Conservation (phyloP, 2,113 vertebrate genomes). For the Miniopterus natalensis region DNA sequence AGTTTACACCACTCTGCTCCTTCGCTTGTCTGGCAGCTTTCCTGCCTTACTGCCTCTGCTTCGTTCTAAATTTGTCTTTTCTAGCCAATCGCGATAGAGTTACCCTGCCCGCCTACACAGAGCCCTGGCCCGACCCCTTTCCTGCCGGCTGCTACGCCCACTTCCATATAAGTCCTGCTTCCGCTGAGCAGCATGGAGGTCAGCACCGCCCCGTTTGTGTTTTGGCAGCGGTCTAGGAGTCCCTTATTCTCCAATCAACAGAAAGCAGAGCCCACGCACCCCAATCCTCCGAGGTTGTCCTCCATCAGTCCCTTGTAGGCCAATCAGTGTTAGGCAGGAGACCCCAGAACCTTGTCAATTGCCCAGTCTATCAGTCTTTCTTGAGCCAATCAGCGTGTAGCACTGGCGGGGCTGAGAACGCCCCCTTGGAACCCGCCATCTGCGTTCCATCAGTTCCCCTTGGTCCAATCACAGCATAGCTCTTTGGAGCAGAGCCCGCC, state of each 20-base stretch:
- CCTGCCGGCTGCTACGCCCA: not conserved
- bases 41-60: constrained; percentile 47
- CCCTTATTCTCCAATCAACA: constrained; percentile 52
- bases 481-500: not conserved
- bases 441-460: not conserved
- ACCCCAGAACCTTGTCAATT: not conserved
- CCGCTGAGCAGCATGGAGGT: constrained; percentile 51
- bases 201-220: constrained; percentile 56
- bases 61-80: constrained; percentile 66
- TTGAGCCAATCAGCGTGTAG: constrained; percentile 58
- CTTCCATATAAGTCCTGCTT: constrained; percentile 75
- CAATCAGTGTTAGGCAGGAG: constrained; percentile 28
- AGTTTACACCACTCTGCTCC: constrained; percentile 33
- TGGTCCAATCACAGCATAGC: constrained; percentile 33
- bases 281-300: not conserved
- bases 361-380: not conserved
- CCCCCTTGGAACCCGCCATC: not conserved
- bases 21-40: not conserved
- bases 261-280: not conserved
- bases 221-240: constrained; percentile 71
- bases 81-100: constrained; percentile 67
- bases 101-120: constrained; percentile 42
- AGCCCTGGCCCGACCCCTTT: not conserved
- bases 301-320: not conserved
- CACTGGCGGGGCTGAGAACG: not conserved